A percentile compares a stretch with the other conserved stretches of the same genome.
Conservation (phyloP, 2,113 vertebrate genomes). For the Pagrus major region DNA sequence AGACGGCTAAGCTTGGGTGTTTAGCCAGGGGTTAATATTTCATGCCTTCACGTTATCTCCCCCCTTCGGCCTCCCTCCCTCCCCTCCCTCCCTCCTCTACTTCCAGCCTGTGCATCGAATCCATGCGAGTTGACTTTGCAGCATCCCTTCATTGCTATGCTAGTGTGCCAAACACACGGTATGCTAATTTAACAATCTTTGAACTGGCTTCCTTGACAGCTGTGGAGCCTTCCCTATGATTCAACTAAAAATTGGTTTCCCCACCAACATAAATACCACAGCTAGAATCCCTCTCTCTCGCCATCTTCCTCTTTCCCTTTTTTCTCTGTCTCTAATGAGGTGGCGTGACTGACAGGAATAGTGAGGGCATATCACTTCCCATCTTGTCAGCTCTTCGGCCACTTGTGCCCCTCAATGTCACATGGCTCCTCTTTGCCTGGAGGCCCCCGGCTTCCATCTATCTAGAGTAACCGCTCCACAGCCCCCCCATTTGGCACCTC, state of each 20-base stretch:
- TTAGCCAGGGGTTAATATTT: constrained; percentile 79
- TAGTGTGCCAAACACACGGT: constrained; percentile 38
- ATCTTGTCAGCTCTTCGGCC: constrained; percentile 81
- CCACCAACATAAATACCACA: constrained; percentile 44
- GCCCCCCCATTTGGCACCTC: constrained; percentile 64
- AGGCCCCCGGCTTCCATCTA: constrained; percentile 70
- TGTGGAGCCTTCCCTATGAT: constrained; percentile 44
- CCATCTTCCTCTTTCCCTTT: constrained; percentile 26
- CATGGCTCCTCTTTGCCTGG: constrained; percentile 76
- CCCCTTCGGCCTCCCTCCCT: not conserved
- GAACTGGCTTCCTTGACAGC: constrained; percentile 61
- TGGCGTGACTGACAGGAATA: constrained; percentile 79
- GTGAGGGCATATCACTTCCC: constrained; percentile 82
- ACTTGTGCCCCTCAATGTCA: constrained; percentile 82
- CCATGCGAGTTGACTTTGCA: constrained; percentile 30
- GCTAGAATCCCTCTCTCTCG: constrained; percentile 17
- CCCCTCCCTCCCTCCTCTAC: not conserved
- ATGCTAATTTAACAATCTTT: constrained; percentile 66
- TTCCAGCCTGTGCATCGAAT: constrained; percentile 35
- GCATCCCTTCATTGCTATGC: constrained; percentile 37
- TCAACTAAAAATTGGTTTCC: constrained; percentile 40
- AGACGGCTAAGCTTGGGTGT: constrained; percentile 69
- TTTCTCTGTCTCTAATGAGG: constrained; percentile 77
- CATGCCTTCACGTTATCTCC: constrained; percentile 66
- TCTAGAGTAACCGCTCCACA: constrained; percentile 64